These are phyloP conservation scores for Halictus ligatus DNA, from an alignment of 2,888 invertebrate species.

Conservation along the genomic window DNA sequence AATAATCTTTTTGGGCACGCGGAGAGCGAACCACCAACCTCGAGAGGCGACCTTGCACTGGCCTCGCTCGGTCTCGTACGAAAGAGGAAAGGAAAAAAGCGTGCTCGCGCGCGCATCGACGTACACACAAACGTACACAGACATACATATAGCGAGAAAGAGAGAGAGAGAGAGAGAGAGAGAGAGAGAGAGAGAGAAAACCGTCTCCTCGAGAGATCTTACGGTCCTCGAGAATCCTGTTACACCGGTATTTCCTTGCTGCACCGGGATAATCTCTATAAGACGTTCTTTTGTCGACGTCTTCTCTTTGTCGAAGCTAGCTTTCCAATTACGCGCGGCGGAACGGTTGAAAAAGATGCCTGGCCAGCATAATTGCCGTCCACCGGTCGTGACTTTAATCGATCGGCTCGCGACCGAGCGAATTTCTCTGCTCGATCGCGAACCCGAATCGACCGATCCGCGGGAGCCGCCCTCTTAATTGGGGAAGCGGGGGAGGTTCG, in stretches of 20 bases:
- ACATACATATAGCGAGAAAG: background rate
- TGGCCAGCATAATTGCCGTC: conserved; percentile 23
- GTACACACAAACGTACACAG: background rate
- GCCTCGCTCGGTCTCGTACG: conserved; percentile 68
- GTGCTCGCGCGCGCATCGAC: background rate
- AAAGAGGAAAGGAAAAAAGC: conserved; percentile 54
- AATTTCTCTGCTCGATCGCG: background rate
- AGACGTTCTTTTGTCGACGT: conserved; percentile 56
- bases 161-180: background rate
- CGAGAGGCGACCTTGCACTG: conserved; percentile 74
- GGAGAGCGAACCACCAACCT: conserved; percentile 14
- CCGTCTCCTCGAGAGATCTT: conserved; percentile 66
- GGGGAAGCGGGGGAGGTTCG: background rate
- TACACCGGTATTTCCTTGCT: conserved; percentile 78
- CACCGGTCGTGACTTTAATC: conserved; percentile 20
- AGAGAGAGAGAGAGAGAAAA: background rate
- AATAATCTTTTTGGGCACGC: conserved; percentile 28
- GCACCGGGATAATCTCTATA: conserved; percentile 54
- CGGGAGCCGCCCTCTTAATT: background rate
- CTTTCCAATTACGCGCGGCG: conserved; percentile 44
- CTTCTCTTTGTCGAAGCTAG: conserved; percentile 37
- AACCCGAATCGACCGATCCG: background rate
- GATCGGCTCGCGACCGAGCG: conserved; percentile 12
- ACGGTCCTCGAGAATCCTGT: conserved; percentile 79
- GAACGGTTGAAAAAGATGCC: conserved; percentile 23